Conservation (phyloP, 2,888 invertebrate species). For the Lasioglossum malachurum region DNA sequence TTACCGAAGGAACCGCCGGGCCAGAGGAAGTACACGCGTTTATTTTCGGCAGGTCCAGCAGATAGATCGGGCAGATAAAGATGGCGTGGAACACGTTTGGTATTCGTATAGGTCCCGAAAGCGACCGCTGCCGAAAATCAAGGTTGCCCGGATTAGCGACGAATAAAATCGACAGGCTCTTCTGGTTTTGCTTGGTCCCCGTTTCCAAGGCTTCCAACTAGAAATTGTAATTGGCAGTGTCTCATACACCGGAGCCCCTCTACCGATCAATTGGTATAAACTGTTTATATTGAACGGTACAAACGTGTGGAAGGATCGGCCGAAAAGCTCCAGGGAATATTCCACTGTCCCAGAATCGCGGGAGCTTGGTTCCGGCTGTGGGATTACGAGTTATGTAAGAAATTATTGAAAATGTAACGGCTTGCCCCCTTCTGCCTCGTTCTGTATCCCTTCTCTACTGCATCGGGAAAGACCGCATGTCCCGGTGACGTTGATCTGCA, state of each 20-base stretch:
- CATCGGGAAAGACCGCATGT: slow-evolving; percentile 52
- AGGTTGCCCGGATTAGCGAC: slow-evolving; percentile 70
- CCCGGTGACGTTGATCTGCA: slow-evolving; percentile 72
- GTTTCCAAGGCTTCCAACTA: slow-evolving; percentile 10
- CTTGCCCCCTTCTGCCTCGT: slow-evolving; percentile 31
- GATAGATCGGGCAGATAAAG: slow-evolving; percentile 64
- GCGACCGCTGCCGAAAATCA: slow-evolving; percentile 72
- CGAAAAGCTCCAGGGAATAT: slow-evolving; percentile 48
- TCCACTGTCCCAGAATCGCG: slow-evolving; percentile 48
- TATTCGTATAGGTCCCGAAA: slow-evolving; percentile 66
- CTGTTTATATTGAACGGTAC: not conserved
- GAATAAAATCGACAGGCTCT: slow-evolving; percentile 62
- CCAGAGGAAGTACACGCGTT: slow-evolving; percentile 3
- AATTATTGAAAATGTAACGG: slow-evolving; percentile 75
- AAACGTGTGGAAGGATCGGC: slow-evolving; percentile 1
- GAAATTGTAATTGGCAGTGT: not conserved
- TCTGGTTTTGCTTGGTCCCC: slow-evolving; percentile 37
- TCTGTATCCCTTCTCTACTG: slow-evolving; percentile 49
- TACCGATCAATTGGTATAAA: not conserved
- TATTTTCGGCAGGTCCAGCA: slow-evolving; percentile 48
- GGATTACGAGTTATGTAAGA: slow-evolving; percentile 68
- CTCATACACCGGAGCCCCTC: not conserved
- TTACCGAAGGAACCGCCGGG: not conserved
- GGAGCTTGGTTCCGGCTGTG: slow-evolving; percentile 48
- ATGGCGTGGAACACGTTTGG: slow-evolving; percentile 44